Evolutionary conservation across 2,113 vertebrate species (phyloP).

Genomic region (Atherinomorus stipes): DNA sequence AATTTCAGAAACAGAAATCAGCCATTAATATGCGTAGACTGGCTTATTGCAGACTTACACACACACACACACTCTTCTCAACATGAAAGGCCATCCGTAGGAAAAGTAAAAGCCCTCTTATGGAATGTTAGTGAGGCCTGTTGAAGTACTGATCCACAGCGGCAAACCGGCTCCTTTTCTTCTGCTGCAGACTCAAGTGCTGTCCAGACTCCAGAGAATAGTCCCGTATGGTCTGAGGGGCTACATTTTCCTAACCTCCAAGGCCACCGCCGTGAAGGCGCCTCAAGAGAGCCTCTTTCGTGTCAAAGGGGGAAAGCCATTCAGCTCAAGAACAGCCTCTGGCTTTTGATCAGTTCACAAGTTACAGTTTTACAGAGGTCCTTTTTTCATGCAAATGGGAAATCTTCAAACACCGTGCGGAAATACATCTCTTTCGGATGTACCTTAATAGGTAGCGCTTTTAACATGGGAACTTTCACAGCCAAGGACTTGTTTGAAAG

Average conservation of each 20-base stretch:
- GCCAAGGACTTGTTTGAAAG: slow-evolving; percentile 80
- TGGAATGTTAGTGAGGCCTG: slow-evolving; percentile 77
- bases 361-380: slow-evolving; percentile 83
- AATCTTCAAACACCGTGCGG: slow-evolving; percentile 81
- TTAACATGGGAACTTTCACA: slow-evolving; percentile 79
- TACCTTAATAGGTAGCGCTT: slow-evolving; percentile 78
- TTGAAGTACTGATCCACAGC: slow-evolving; percentile 70
- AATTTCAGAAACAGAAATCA: slow-evolving; percentile 32
- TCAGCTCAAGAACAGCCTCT: slow-evolving; percentile 76
- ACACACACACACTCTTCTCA: slow-evolving; percentile 45
- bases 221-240: slow-evolving; percentile 73
- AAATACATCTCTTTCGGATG: slow-evolving; percentile 82
- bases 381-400: slow-evolving; percentile 85
- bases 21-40: slow-evolving; percentile 12
- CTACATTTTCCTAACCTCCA: slow-evolving; percentile 85
- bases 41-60: slow-evolving; percentile 8
- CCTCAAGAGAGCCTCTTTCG: slow-evolving; percentile 84
- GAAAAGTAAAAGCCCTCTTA: slow-evolving; percentile 75
- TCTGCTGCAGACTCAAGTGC: slow-evolving; percentile 76
- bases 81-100: slow-evolving; percentile 71
- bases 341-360: slow-evolving; percentile 88
- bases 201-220: slow-evolving; percentile 78
- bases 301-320: slow-evolving; percentile 84
- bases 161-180: slow-evolving; percentile 73
- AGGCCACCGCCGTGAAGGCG: slow-evolving; percentile 82